A percentile compares a stretch with the other conserved stretches of the same genome.
Conservation (phyloP, 2,797 vertebrate genomes). For the Geotrypetes seraphini region DNA sequence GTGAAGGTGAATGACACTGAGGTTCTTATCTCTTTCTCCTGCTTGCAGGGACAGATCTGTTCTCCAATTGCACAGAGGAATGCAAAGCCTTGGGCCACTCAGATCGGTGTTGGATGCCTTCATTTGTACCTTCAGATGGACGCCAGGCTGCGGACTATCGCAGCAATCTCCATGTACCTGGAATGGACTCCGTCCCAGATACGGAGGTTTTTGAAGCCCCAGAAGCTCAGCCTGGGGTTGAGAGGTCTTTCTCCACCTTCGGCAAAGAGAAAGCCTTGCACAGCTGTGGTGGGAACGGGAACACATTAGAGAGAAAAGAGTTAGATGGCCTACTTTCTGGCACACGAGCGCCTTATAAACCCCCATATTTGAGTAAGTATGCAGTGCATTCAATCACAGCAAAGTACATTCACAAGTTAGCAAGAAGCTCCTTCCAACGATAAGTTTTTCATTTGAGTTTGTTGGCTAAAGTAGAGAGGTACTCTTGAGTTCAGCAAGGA, state of each 20-base stretch:
- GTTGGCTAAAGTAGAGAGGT: no score
- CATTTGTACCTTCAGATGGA: conserved; percentile 86
- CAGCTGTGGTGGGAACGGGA: conserved; percentile 39
- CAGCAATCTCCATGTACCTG: conserved; percentile 95
- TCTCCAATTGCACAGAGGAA: conserved; percentile 98
- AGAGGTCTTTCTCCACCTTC: conserved; percentile 97
- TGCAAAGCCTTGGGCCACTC: conserved; percentile 98
- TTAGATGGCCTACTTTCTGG: conserved; percentile 86
- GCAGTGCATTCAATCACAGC: no score
- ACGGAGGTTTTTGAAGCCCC: conserved; percentile 88
- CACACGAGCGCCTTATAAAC: conserved; percentile 85
- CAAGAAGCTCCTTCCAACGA: no score
- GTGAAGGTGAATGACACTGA: no score
- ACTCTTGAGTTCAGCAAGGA: no score
- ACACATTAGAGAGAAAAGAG: conserved; percentile 90
- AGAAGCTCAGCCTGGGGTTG: conserved; percentile 66
- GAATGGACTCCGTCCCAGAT: conserved; percentile 96
- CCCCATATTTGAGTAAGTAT: conserved; percentile 91
- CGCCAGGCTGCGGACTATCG: conserved; percentile 95
- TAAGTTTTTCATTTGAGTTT: no score
- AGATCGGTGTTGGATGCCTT: conserved; percentile 98
- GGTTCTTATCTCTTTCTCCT: conserved; percentile 25
- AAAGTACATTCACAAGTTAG: no score
- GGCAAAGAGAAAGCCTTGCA: conserved; percentile 98
- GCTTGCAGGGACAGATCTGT: conserved; percentile 81